Evolutionary conservation across 2,113 vertebrate genomes (phyloP).

Genomic region (Podiceps cristatus): DNA sequence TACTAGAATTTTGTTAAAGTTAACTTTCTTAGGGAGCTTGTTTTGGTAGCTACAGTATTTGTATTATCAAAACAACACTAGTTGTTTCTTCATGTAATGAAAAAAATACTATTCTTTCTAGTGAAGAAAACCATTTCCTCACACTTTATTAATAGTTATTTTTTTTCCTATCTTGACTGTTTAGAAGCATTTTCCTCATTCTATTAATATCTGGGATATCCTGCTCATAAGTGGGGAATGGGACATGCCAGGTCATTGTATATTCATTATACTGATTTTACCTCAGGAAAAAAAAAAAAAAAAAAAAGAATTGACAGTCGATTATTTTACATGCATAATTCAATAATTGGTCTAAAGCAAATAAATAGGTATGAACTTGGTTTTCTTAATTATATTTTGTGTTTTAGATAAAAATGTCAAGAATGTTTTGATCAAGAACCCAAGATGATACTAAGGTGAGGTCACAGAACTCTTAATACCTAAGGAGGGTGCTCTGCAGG

Average conservation of each 20-base stretch:
- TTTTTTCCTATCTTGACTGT: neutral
- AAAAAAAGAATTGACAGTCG: neutral
- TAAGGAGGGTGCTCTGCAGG: neutral
- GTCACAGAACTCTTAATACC: neutral
- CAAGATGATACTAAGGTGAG: neutral
- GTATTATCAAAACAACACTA: neutral
- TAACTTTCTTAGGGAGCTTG: neutral
- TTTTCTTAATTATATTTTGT: neutral
- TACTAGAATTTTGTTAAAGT: neutral
- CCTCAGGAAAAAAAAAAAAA: neutral
- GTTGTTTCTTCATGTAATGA: neutral
- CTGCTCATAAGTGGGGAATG: neutral
- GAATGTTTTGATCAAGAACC: neutral
- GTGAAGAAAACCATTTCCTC: neutral
- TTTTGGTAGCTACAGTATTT: neutral
- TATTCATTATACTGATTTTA: neutral
- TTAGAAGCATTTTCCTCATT: neutral
- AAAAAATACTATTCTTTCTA: neutral
- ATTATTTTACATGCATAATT: neutral
- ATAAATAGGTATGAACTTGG: neutral
- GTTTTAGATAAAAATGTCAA: neutral
- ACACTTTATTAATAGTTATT: neutral
- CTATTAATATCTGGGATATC: neutral
- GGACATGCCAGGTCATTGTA: neutral
- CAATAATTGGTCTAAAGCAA: neutral